Percentiles rank a stretch among this genome's conserved stretches.
These are phyloP conservation scores for Acanthosepion pharaonis DNA, from an alignment of 2,888 invertebrate species.

Conservation along the genomic window DNA sequence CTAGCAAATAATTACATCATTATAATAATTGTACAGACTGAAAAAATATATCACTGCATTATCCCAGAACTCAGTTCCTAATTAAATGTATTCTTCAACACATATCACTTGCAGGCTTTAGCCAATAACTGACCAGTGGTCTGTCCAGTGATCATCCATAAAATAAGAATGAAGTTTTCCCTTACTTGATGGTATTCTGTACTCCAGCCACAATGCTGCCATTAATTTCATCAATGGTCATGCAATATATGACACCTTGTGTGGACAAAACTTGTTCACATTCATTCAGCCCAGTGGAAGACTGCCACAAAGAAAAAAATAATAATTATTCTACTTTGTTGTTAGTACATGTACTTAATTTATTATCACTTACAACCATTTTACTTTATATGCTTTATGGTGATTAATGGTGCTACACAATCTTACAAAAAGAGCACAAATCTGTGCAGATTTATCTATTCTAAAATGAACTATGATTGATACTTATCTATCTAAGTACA, in stretches of 20 bases:
- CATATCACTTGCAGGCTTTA: neutral
- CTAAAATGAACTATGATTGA: no score
- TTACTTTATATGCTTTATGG: no score
- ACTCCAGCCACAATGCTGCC: slow-evolving; percentile 72
- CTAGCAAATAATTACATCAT: no score
- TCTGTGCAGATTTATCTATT: no score
- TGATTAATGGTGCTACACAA: no score
- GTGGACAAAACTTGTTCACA: slow-evolving; percentile 71
- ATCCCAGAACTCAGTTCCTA: neutral
- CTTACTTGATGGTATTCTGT: slow-evolving; percentile 69
- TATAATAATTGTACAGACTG: no score
- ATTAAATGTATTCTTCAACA: neutral
- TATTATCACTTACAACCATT: no score
- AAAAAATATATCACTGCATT: no score
- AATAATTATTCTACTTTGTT: neutral
- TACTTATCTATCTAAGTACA: no score
- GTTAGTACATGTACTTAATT: no score
- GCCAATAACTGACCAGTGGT: neutral
- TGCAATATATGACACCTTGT: slow-evolving; percentile 66
- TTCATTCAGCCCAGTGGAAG: slow-evolving; percentile 70
- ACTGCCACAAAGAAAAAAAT: slow-evolving; percentile 59
- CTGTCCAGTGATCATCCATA: neutral
- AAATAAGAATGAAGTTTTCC: neutral
- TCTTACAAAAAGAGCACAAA: no score
- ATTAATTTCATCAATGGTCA: slow-evolving; percentile 70